Evolutionary conservation across 92 coral and sea anemone genomes (phyloP).

Genomic region (Phenganax marumi): DNA sequence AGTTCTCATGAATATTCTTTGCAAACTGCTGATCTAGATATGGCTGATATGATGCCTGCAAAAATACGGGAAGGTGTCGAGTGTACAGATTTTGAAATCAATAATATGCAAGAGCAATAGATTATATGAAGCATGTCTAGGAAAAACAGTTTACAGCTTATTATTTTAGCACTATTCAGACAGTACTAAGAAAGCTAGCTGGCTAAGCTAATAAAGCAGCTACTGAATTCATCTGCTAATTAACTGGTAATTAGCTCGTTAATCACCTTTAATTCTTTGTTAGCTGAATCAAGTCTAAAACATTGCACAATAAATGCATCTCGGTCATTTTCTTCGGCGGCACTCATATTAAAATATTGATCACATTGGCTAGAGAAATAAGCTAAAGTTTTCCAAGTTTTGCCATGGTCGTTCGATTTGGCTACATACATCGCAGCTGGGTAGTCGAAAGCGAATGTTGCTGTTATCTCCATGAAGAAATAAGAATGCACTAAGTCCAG

Average conservation of each 20-base stretch:
- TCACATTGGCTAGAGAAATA: conserved; percentile 72
- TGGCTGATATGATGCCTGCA: conserved; percentile 62
- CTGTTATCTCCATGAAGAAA: conserved; percentile 65
- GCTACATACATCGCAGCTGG: conserved; percentile 91
- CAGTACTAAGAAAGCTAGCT: too few species aligned
- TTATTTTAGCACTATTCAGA: too few species aligned
- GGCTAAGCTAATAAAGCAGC: too few species aligned
- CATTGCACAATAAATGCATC: conserved; percentile 73
- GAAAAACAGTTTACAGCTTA: too few species aligned
- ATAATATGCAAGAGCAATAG: too few species aligned
- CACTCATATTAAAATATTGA: conserved; percentile 68
- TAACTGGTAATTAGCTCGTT: too few species aligned
- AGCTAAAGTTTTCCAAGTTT: conserved; percentile 52
- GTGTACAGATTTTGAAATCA: too few species aligned
- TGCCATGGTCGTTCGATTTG: conserved; percentile 77
- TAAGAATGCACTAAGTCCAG: conserved; percentile 66
- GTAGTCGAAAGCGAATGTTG: conserved; percentile 67
- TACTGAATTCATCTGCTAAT: too few species aligned
- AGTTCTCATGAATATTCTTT: conserved; percentile 22
- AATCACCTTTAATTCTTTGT: conserved; percentile 12
- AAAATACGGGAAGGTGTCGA: background rate
- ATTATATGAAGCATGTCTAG: too few species aligned
- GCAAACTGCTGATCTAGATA: conserved; percentile 57
- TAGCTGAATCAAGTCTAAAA: conserved; percentile 59
- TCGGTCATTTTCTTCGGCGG: conserved; percentile 54